A percentile compares a stretch with the other conserved stretches of the same genome.
phyloP scores from a whole-genome alignment of 2,797 vertebrate species.

The Rhincodon typus region DNA sequence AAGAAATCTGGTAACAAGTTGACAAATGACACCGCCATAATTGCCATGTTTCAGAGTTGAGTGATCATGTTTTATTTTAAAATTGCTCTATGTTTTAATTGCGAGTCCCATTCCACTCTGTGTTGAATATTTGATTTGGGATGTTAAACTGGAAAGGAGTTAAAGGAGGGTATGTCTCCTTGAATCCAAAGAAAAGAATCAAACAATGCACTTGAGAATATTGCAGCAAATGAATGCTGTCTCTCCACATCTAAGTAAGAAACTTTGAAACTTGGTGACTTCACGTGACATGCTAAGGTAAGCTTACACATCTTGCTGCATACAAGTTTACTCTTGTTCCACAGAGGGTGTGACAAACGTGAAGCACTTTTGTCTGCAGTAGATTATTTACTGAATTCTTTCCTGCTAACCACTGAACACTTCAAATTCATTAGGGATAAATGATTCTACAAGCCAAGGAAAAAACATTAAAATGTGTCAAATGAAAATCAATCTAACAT shows the following conservation, averaged over 20 bases:
- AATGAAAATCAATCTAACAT: no score
- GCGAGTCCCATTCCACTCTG: background rate
- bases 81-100: background rate
- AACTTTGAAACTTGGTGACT: background rate
- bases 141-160: background rate
- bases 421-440: background rate
- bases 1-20: background rate
- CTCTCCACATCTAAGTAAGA: background rate
- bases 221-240: background rate
- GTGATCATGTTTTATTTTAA: background rate
- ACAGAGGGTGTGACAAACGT: background rate
- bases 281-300: background rate
- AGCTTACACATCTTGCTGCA: background rate
- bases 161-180: background rate
- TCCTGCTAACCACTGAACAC: background rate
- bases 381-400: background rate
- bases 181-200: background rate
- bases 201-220: background rate
- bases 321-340: background rate
- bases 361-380: background rate
- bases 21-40: background rate
- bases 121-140: background rate
- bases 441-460: background rate
- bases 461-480: background rate
- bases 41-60: background rate